Evolutionary conservation across 1,140 invertebrate genomes (phyloP).

Genomic region (Paracyclopina nana): DNA sequence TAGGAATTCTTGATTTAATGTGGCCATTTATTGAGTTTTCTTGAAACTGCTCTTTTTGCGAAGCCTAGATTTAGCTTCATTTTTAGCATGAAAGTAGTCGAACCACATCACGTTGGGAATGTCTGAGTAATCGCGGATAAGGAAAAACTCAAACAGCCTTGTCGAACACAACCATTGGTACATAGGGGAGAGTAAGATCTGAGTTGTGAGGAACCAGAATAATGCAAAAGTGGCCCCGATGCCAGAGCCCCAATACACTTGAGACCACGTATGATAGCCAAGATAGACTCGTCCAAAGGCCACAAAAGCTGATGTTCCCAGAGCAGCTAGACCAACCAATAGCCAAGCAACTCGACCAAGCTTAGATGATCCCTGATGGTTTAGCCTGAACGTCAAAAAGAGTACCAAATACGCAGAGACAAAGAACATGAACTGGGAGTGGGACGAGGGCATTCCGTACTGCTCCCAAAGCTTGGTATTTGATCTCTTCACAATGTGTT

Average conservation of each 20-base stretch:
- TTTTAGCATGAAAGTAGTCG: constrained; percentile 65
- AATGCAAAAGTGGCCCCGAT: constrained; percentile 45
- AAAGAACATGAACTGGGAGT: constrained; percentile 83
- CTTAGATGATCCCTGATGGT: constrained; percentile 14
- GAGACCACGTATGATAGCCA: constrained; percentile 1
- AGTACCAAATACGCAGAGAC: constrained; percentile 63
- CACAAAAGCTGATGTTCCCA: background rate
- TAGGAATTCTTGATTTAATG: no score
- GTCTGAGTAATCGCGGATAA: constrained; percentile 67
- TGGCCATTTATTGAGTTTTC: no score
- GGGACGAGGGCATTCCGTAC: constrained; percentile 84
- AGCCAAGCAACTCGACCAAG: no score
- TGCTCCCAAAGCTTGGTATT: constrained; percentile 49
- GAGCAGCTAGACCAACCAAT: no score
- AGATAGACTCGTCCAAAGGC: constrained; percentile 6
- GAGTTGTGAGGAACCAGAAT: constrained; percentile 54
- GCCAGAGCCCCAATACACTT: constrained; percentile 25
- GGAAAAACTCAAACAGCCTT: constrained; percentile 57
- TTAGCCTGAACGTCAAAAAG: constrained; percentile 67
- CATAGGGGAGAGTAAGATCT: constrained; percentile 55
- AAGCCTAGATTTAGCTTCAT: no score
- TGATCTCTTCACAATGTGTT: constrained; percentile 24
- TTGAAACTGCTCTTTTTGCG: no score
- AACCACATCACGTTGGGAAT: constrained; percentile 89
- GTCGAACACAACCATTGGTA: constrained; percentile 66